Evolutionary conservation across 2,797 vertebrate species (phyloP).

Genomic region (Australoheros facetus): DNA sequence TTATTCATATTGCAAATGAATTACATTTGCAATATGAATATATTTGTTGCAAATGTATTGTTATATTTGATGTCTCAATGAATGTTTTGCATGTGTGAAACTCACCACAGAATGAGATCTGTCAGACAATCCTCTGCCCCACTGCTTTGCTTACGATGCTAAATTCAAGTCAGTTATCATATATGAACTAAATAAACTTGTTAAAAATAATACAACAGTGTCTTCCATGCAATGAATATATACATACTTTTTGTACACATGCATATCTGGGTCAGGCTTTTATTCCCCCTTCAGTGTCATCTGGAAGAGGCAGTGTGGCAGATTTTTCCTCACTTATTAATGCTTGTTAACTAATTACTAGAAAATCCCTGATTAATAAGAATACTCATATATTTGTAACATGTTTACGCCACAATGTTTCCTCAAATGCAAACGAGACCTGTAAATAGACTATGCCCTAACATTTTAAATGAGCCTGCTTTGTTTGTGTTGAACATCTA

Average conservation of each 20-base stretch:
- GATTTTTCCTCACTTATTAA: slow-evolving; percentile 73
- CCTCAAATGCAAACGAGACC: slow-evolving; percentile 72
- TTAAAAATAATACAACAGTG: background rate
- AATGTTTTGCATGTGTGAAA: background rate
- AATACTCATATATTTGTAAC: slow-evolving; percentile 73
- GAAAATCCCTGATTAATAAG: slow-evolving; percentile 70
- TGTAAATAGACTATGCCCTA: slow-evolving; percentile 63
- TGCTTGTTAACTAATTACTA: slow-evolving; percentile 74
- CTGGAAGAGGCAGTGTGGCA: slow-evolving; percentile 58
- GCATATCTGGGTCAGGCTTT: slow-evolving; percentile 60
- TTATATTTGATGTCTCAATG: background rate
- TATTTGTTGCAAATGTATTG: background rate
- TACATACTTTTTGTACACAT: background rate
- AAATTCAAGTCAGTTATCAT: background rate
- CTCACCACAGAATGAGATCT: background rate
- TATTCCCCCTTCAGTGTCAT: slow-evolving; percentile 46
- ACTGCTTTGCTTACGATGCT: background rate
- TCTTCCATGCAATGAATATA: background rate
- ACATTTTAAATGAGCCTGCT: slow-evolving; percentile 76
- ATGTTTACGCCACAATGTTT: slow-evolving; percentile 71
- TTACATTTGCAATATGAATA: too few species aligned
- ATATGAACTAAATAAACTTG: background rate
- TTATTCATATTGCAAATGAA: background rate
- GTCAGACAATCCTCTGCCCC: background rate
- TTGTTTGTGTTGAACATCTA: slow-evolving; percentile 77